phyloP scores from a whole-genome alignment of 1,140 invertebrate species.

The Sitophilus oryzae region DNA sequence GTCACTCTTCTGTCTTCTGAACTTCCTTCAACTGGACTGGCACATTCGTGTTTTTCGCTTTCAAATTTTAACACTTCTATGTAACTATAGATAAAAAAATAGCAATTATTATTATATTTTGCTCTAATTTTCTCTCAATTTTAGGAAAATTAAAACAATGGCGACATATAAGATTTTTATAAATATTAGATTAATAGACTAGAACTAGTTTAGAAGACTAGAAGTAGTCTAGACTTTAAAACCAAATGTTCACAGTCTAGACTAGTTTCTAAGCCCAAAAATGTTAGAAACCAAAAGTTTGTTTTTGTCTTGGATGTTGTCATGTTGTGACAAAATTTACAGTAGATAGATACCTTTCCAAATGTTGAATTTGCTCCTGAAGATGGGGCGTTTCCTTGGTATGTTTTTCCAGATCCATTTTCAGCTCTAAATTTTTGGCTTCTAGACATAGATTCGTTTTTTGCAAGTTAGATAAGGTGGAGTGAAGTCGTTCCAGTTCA shows the following conservation, averaged over 20 bases:
- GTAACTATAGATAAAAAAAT: constrained; percentile 34
- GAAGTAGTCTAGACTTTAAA: no score
- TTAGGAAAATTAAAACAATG: no score
- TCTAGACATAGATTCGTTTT: constrained; percentile 55
- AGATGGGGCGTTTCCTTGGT: constrained; percentile 53
- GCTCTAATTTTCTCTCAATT: no score
- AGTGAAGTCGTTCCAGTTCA: constrained; percentile 51
- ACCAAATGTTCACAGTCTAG: no score
- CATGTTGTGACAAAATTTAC: no score
- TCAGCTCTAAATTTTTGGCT: constrained; percentile 59
- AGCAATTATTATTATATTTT: no score
- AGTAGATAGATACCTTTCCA: constrained; percentile 56
- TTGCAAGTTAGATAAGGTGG: constrained; percentile 51
- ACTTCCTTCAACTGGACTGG: constrained; percentile 12
- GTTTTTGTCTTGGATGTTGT: no score
- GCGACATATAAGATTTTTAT: no score
- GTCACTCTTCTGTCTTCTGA: constrained; percentile 45
- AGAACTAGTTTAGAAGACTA: no score
- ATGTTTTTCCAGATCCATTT: constrained; percentile 55
- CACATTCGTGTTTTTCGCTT: constrained; percentile 4
- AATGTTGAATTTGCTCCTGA: constrained; percentile 52
- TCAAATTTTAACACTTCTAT: constrained; percentile 38
- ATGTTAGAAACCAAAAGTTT: no score
- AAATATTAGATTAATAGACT: no score
- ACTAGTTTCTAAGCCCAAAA: no score